Conservation (phyloP, 1,140 invertebrate genomes). For the Magallana ariakensis region DNA sequence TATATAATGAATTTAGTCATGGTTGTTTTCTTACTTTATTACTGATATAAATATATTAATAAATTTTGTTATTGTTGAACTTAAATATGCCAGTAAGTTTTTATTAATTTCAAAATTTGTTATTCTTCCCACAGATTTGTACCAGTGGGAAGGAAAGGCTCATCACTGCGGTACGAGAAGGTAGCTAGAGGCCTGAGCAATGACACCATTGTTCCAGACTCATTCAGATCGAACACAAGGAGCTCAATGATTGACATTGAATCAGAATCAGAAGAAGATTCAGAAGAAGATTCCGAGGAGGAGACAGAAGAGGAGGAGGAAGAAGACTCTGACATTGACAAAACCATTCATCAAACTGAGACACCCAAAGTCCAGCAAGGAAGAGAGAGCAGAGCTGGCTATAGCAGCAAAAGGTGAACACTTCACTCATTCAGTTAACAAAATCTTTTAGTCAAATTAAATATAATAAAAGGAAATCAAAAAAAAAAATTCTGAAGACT, state of each 20-base stretch:
- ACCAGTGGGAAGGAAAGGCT: conserved; percentile 50
- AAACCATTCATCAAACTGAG: conserved; percentile 6
- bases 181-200: conserved; percentile 47
- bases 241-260: conserved; percentile 13
- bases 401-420: not conserved
- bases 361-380: not conserved
- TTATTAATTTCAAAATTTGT: no score
- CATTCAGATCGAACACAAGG: not conserved
- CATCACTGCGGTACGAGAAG: conserved; percentile 46
- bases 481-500: no score
- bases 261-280: conserved; percentile 15
- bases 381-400: not conserved
- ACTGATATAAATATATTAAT: no score
- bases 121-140: conserved; percentile 13
- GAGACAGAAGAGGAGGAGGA: not conserved
- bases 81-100: no score
- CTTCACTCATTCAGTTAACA: not conserved
- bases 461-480: no score
- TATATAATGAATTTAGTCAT: not conserved
- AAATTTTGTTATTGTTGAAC: no score
- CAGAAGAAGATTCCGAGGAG: conserved; percentile 1
- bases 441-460: no score
- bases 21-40: no score
- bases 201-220: conserved; percentile 47
- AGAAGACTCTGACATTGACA: conserved; percentile 7